Conservation (phyloP, 2,113 vertebrate species). For the Climacteris rufus region DNA sequence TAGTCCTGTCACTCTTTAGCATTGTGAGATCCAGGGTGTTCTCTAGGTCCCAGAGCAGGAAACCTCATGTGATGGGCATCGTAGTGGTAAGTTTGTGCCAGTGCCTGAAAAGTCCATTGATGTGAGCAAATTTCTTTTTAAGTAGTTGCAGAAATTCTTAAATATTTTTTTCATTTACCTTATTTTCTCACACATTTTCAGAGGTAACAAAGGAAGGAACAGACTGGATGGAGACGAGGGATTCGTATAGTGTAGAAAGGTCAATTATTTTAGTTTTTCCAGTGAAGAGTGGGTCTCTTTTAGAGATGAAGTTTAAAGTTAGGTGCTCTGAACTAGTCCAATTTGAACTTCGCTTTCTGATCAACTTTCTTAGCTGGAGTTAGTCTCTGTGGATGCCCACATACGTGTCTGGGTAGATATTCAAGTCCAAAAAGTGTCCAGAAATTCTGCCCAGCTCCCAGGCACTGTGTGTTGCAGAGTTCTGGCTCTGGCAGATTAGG, state of each 20-base stretch:
- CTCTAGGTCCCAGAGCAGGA: background rate
- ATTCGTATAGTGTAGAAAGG: background rate
- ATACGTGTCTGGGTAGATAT: accelerated
- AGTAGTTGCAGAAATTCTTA: background rate
- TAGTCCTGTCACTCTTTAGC: background rate
- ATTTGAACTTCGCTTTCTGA: background rate
- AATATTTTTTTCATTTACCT: background rate
- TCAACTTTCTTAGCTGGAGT: background rate
- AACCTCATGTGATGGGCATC: background rate
- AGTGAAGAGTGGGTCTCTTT: background rate
- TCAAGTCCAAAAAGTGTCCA: background rate
- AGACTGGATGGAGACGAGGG: background rate
- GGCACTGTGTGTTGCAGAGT: background rate
- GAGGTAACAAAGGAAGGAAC: no score
- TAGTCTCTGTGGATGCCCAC: background rate
- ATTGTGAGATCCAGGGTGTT: background rate
- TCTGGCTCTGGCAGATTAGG: background rate
- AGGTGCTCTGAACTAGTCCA: background rate
- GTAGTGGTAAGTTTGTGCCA: background rate
- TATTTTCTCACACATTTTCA: background rate
- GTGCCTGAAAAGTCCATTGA: background rate
- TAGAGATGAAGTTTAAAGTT: background rate
- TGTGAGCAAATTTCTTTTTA: background rate
- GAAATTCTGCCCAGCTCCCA: background rate
- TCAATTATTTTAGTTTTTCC: background rate